These are phyloP conservation scores for Salvelinus sp. DNA, from an alignment of 2,113 vertebrate species.

Conservation along the genomic window DNA sequence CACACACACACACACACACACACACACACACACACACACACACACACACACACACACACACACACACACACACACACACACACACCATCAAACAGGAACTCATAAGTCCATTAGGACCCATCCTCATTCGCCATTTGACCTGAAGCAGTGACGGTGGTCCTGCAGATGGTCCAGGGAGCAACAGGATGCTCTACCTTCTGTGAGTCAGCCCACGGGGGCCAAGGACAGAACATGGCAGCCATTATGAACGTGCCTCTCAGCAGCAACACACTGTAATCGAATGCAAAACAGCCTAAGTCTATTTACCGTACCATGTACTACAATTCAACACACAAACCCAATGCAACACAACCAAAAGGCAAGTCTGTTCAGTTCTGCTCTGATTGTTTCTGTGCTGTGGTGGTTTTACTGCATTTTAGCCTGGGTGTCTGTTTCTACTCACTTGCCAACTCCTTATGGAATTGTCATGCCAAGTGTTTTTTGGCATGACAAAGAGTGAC, in stretches of 20 bases:
- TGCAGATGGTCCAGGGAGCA: conserved; percentile 53
- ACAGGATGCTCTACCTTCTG: conserved; percentile 29
- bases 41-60: too few species aligned
- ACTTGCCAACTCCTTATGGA: neutral
- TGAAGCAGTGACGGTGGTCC: neutral
- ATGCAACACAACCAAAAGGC: neutral
- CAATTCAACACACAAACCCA: neutral
- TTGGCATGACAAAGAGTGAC: neutral
- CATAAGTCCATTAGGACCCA: neutral
- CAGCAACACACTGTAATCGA: conserved; percentile 23
- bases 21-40: too few species aligned
- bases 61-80: too few species aligned
- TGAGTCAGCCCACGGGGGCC: conserved; percentile 29
- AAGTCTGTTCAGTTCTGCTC: neutral
- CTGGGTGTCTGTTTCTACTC: neutral
- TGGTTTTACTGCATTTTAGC: neutral
- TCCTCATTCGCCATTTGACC: conserved; percentile 5
- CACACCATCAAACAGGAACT: too few species aligned
- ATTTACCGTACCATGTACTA: conserved; percentile 13
- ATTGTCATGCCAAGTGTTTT: neutral
- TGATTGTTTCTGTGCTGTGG: neutral
- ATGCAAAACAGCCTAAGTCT: conserved; percentile 20
- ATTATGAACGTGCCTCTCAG: conserved; percentile 1
- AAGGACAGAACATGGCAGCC: conserved; percentile 30
- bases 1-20: too few species aligned